These are phyloP conservation scores for Adelognathus sp. DNA, from an alignment of 2,888 invertebrate species.

Conservation along the genomic window DNA sequence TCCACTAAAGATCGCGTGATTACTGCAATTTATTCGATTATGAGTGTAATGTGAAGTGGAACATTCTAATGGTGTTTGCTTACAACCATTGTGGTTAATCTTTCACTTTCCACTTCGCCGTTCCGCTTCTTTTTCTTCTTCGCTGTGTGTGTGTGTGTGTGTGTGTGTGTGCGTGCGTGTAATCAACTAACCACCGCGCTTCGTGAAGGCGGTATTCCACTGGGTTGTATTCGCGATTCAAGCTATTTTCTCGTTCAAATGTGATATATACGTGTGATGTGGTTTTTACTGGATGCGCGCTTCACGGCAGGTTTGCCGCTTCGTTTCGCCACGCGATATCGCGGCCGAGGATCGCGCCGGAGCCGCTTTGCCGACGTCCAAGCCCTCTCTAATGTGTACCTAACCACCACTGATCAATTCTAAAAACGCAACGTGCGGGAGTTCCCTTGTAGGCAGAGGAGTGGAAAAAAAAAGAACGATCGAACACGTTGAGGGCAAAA, in stretches of 20 bases:
- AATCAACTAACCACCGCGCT: background rate
- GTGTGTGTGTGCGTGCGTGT: no score
- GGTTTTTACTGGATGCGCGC: conserved; percentile 38
- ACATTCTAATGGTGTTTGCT: conserved; percentile 72
- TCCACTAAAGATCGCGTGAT: no score
- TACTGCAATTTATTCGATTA: no score
- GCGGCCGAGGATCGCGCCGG: conserved; percentile 48
- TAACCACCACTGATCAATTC: conserved; percentile 26
- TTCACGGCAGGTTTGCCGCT: conserved; percentile 26
- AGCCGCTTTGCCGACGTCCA: conserved; percentile 19
- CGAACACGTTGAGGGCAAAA: conserved; percentile 52
- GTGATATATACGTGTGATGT: conserved; percentile 16
- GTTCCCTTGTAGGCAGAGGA: conserved; percentile 54
- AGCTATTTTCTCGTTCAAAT: background rate
- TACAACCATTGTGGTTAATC: conserved; percentile 42
- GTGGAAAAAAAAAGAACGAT: conserved; percentile 38
- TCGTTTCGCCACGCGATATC: conserved; percentile 54
- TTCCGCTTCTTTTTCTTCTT: background rate
- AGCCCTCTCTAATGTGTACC: conserved; percentile 2
- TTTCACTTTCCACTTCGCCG: conserved; percentile 4
- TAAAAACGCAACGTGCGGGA: conserved; percentile 54
- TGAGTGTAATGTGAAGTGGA: background rate
- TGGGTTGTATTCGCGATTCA: conserved; percentile 22
- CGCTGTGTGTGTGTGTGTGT: no score
- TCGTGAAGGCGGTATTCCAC: conserved; percentile 3